A percentile compares a stretch with the other conserved stretches of the same genome.
Conservation (phyloP, 2,113 vertebrate species). For the Lutjanus erythropterus region DNA sequence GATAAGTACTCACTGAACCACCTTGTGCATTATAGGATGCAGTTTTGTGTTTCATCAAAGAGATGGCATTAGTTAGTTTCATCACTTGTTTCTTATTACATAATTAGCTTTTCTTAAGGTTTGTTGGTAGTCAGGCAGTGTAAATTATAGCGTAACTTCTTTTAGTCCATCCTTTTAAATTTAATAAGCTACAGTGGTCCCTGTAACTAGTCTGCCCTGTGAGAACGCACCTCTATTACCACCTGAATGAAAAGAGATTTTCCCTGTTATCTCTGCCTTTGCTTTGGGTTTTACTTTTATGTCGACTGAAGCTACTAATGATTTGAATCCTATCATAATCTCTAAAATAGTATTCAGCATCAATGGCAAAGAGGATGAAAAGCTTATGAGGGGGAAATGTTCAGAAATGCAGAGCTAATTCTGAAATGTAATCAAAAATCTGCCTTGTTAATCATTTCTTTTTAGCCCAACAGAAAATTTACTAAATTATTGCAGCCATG, state of each 20-base stretch:
- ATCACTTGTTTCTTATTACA: conserved; percentile 3
- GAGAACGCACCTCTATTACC: conserved; percentile 23
- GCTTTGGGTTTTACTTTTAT: conserved; percentile 26
- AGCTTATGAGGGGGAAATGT: conserved; percentile 41
- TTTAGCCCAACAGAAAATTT: conserved; percentile 44
- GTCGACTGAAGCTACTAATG: conserved; percentile 48
- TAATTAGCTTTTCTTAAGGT: not conserved
- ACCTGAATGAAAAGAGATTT: conserved; percentile 27
- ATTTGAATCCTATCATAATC: conserved; percentile 50
- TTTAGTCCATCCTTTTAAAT: conserved; percentile 26
- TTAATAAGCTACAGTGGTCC: conserved; percentile 23
- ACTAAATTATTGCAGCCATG: conserved; percentile 49
- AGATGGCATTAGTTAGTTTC: not conserved
- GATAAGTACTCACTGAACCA: not conserved
- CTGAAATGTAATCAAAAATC: conserved; percentile 64
- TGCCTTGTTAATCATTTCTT: conserved; percentile 56
- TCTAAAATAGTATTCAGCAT: conserved; percentile 24
- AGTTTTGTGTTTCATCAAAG: not conserved
- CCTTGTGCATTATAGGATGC: not conserved
- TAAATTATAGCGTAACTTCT: not conserved
- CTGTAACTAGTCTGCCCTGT: not conserved
- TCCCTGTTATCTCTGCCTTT: conserved; percentile 28
- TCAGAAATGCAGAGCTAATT: conserved; percentile 60
- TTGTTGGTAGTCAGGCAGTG: not conserved
- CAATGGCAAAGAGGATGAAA: conserved; percentile 55